Base-by-base conservation (phyloP, 1,140 invertebrate species). In the Drosophila serrata region DNA sequence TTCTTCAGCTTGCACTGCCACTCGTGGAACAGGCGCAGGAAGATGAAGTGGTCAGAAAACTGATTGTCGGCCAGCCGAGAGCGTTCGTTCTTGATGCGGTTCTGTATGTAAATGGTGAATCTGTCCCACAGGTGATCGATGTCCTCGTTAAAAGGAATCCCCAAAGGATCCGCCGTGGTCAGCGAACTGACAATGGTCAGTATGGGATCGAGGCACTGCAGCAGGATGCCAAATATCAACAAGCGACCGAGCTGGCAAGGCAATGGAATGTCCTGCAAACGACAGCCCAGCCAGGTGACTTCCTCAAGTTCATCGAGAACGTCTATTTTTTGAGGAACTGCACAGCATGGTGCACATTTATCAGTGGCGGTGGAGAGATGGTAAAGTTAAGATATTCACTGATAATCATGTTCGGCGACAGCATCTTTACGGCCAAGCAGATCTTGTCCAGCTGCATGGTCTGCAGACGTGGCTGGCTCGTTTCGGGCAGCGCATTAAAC, bases 151-250 rank as follows among this genome's bases (percentile, higher is more conserved):
- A 68, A 70, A 0, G 81, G 69, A n/a, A 85, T 67, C 15, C 58
- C 56, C 49, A 92, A 17, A 2, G 96, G 96, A 93, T 97, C 96
- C 93, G 96, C 96, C 82, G 98, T 96, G 2, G 96, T 95, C 58
- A 99, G 93, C 43, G 95, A 95, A 90, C 97, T 97, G 12, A 98
- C 97, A 49, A 99, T 97, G 0, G 98, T 99, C 24, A 99, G 93
- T 27, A 99, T 95, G 6, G 99, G 99, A 94, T 99, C 98, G 3
- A 99, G 93, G 92, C 99, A 99, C 92, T 98, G 98, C 31, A 99
- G 94, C 6, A 99, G 95, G 22, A 98, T 96, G 4, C 97, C 96
- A 91, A 98, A 98, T 3, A 99, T 93, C 27, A 99, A 93, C 95
- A 98, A 97, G 94, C 99, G 98, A 5, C 97, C 98, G 13, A 98